These are phyloP conservation scores for Paramuricea clavata DNA, from an alignment of 92 coral and sea anemone species.

Conservation along the genomic window DNA sequence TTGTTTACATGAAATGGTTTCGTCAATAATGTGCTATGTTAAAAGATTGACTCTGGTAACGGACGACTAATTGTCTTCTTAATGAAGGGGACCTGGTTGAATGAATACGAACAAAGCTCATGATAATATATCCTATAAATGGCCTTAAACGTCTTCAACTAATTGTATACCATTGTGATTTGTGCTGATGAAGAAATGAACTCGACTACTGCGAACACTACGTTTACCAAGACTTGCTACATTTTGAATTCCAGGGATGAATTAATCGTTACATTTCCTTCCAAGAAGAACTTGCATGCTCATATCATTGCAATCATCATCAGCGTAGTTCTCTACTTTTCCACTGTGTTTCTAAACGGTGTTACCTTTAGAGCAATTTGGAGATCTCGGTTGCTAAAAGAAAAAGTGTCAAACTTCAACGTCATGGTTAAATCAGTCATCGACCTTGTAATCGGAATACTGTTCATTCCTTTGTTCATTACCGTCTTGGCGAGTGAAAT, in stretches of 20 bases:
- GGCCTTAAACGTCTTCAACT: too few relatives aligned
- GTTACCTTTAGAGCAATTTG: neutral
- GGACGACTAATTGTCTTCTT: too few relatives aligned
- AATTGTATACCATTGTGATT: too few relatives aligned
- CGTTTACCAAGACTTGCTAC: neutral
- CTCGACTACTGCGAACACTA: neutral
- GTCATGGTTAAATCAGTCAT: neutral
- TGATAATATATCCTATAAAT: too few relatives aligned
- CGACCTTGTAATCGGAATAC: conserved; percentile 22
- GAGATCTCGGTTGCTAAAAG: neutral
- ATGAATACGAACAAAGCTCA: too few relatives aligned
- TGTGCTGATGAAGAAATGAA: too few relatives aligned
- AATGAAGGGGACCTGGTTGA: too few relatives aligned
- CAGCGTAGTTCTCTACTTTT: neutral
- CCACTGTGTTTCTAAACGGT: conserved; percentile 3
- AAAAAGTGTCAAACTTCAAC: neutral
- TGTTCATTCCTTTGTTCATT: neutral
- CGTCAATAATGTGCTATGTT: too few relatives aligned
- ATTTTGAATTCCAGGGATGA: neutral
- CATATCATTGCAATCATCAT: neutral
- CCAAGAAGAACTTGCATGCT: neutral
- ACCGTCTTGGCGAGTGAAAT: neutral
- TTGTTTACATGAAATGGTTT: too few relatives aligned
- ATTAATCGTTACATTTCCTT: conserved; percentile 7
- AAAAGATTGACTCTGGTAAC: too few relatives aligned